Base-by-base conservation (phyloP, 2,888 invertebrate genomes). In the Sarcophaga caerulescens region DNA sequence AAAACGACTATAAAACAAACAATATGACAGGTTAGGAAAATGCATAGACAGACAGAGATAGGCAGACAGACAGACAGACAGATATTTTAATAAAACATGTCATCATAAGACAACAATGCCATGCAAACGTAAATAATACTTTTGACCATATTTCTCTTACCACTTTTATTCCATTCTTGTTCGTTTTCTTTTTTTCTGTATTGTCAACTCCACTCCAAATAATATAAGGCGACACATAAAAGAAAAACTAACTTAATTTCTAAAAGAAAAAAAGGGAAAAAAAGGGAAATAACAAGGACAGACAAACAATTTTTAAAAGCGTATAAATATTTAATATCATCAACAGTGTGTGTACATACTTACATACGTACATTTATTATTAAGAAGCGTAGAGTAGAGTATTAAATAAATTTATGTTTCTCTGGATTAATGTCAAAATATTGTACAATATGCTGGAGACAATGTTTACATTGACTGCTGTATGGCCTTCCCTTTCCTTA, bases 381-480 rank as follows among this genome's bases (percentile, higher is more conserved):
- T 70, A 44, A 65, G 25, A 76, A 76, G 19, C 11, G 17, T 12
- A 63, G 23, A 21, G 11, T 11, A 5, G 8, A 52, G 11, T 35
- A 81, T 73, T 14, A 76, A 68, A 85, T 62, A 80, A 84, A 81
- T 86, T 86, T 81, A 86, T 86, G 84, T 84, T 86, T 62, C 60
- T 81, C 84, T 78, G 84, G 86, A 84, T 84, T 84, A 86, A 66
- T 86, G 86, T 86, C 86, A 86, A 84, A 86, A 86, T 78, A 86
- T 86, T 86, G 59, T 84, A 84, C 73, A 86, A 84, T 74, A 84
- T 71, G 59, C 12, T 82, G 60, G 47, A 77, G 73, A 80, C 71
- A 84, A 47, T 65, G 62, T 69, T 74, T 79, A 75, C 70, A 47
- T 63, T 78, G 12, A n/a, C 62, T 45, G 44, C 12, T 68, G 59